Evolutionary conservation across 2,113 vertebrate species (phyloP), one percentile per base, ranked within the genome.

Genomic region (Notothenia rossii): DNA sequence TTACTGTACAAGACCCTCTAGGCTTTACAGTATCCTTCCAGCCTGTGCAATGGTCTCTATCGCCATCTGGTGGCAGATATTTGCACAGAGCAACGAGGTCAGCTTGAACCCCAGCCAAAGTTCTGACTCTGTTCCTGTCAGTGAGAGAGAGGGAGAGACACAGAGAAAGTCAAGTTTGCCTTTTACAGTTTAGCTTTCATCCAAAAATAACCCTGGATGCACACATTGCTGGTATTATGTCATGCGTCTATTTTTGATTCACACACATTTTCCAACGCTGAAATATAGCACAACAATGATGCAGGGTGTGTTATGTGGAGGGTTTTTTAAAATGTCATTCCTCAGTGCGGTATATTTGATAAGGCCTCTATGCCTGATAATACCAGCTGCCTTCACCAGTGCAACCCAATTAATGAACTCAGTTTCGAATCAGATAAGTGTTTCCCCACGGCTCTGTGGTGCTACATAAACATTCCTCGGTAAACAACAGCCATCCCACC

Each of bases 21-120:
- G 74, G 80, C 62, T 86, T 40, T 86, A 66, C 84, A 72, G 86
- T 88, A 76, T 66, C 68, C 68, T 15, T 75, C 22, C 51, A 58
- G 22, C 10, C 58, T 72, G 86, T 93, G 75, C 13, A 43, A 2
- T 86, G 92, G 92, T 93, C 94, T 94, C 79, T 85, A 93, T 90
- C 90, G 92, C 95, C 97, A 97, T 95, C 97, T 96, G 90, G 94
- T 88, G 97, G 92, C 84, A 97, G 88, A 94, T 94, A 96, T 95
- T 94, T 90, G 64, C 74, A 54, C 79, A 75, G 76, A 88, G 91
- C 93, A 94, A 93, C 91, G 94, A 95, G 93, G 94, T 95, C 93
- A 94, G 84, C 87, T 94, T 96, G 95, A 95, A 94, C 77, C 53
- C 2, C 77, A 89, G 95, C 94, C 95, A 95, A 92, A 89, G 74